Conservation (phyloP, 2,113 vertebrate genomes). For the Zeus faber region DNA sequence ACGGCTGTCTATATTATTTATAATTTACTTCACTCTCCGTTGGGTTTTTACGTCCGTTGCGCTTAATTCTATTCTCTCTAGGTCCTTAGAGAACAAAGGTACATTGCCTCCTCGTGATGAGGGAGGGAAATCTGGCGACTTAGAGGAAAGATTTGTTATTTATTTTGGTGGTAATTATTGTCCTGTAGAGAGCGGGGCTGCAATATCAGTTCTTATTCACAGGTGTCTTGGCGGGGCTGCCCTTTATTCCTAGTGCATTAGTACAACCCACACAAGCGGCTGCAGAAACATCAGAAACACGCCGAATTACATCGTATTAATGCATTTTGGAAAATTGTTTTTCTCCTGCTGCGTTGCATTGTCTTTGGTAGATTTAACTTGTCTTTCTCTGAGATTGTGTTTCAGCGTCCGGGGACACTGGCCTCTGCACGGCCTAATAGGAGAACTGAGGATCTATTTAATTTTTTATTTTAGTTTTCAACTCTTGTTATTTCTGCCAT, state of each 20-base stretch:
- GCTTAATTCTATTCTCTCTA: not conserved
- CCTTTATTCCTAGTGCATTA: constrained; percentile 42
- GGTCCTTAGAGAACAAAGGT: not conserved
- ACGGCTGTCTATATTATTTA: constrained; percentile 23
- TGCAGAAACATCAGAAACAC: constrained; percentile 41
- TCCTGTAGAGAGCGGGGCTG: constrained; percentile 26
- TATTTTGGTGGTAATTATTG: constrained; percentile 41
- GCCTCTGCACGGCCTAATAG: no score
- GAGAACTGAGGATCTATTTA: no score
- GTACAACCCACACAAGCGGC: constrained; percentile 32
- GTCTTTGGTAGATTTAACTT: not conserved
- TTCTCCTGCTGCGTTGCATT: not conserved
- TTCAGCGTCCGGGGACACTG: no score
- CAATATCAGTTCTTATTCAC: constrained; percentile 31
- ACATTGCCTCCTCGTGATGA: not conserved
- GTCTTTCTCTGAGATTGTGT: not conserved
- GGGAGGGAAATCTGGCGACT: constrained; percentile 5
- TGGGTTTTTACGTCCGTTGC: constrained; percentile 24
- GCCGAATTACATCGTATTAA: constrained; percentile 42
- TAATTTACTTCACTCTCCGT: constrained; percentile 13
- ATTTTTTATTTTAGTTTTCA: constrained; percentile 19
- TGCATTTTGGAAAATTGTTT: no score
- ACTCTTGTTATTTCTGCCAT: constrained; percentile 25
- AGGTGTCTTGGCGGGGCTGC: constrained; percentile 35
- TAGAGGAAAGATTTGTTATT: constrained; percentile 31